These are phyloP conservation scores for Scaptomyza polygonia DNA, from an alignment of 2,888 invertebrate species.

Conservation along the genomic window DNA sequence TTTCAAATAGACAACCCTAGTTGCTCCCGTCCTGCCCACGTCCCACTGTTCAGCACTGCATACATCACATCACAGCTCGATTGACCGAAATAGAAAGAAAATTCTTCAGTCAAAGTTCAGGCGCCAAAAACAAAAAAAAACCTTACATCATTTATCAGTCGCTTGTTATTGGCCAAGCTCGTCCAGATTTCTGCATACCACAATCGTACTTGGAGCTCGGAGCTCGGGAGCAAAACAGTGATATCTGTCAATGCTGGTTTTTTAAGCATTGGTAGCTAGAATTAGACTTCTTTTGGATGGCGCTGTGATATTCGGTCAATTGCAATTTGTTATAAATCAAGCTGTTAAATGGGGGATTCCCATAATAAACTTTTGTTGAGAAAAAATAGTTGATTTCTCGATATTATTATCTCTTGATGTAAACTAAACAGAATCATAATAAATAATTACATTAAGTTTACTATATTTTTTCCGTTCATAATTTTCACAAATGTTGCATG, in stretches of 20 bases:
- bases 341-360: conserved; percentile 7
- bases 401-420: background rate
- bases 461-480: conserved; percentile 44
- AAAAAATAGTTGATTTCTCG: too few relatives aligned
- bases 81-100: conserved; percentile 82
- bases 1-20: conserved; percentile 46
- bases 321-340: conserved; percentile 66
- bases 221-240: conserved; percentile 46
- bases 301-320: conserved; percentile 26
- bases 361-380: too few relatives aligned
- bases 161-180: conserved; percentile 72
- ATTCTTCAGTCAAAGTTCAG: conserved; percentile 63
- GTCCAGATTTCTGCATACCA: conserved; percentile 75
- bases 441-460: conserved; percentile 4
- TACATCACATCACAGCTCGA: conserved; percentile 55
- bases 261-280: conserved; percentile 32
- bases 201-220: conserved; percentile 24
- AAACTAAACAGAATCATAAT: conserved; percentile 8
- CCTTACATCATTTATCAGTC: conserved; percentile 73
- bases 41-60: background rate
- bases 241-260: conserved; percentile 73
- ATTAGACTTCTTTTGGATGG: conserved; percentile 13
- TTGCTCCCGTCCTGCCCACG: too few relatives aligned
- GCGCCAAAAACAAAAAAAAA: conserved; percentile 38
- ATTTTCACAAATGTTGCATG: conserved; percentile 40